Conservation (phyloP, 2,888 invertebrate species). For the Lottia scabra region DNA sequence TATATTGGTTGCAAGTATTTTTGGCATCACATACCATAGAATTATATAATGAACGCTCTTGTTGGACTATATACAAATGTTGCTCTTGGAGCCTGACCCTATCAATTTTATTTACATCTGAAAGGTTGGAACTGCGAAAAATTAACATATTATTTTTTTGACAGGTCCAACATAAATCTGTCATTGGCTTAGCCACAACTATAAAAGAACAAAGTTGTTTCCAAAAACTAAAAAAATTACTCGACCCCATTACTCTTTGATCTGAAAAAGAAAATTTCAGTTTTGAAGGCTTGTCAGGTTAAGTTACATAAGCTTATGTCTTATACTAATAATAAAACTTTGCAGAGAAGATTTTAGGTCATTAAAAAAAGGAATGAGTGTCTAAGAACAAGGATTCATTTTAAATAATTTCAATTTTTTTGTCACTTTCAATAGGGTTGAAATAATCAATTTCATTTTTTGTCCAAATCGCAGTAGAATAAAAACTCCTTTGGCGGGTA, state of each 20-base stretch:
- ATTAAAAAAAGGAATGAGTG: too few species aligned
- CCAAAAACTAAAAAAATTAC: constrained; percentile 14
- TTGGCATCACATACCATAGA: not conserved
- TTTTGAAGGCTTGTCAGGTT: not conserved
- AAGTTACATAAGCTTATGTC: too few species aligned
- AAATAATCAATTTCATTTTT: too few species aligned
- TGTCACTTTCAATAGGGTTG: too few species aligned
- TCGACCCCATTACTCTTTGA: not conserved
- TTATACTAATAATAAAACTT: too few species aligned
- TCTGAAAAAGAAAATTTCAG: not conserved
- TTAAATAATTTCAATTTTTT: not conserved
- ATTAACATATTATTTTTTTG: constrained; percentile 23
- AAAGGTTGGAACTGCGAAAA: constrained; percentile 8
- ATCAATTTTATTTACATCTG: constrained; percentile 6
- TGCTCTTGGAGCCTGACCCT: not conserved
- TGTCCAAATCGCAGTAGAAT: too few species aligned
- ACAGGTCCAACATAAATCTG: constrained; percentile 32
- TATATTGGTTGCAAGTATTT: not conserved
- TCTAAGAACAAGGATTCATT: too few species aligned
- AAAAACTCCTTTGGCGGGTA: too few species aligned
- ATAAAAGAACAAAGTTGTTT: constrained; percentile 20
- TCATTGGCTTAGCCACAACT: constrained; percentile 19
- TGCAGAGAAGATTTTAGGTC: too few species aligned
- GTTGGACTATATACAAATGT: constrained; percentile 11
- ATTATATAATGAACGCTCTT: constrained; percentile 9